Conservation (phyloP, 2,888 invertebrate genomes). For the Oxystoma pomonae region DNA sequence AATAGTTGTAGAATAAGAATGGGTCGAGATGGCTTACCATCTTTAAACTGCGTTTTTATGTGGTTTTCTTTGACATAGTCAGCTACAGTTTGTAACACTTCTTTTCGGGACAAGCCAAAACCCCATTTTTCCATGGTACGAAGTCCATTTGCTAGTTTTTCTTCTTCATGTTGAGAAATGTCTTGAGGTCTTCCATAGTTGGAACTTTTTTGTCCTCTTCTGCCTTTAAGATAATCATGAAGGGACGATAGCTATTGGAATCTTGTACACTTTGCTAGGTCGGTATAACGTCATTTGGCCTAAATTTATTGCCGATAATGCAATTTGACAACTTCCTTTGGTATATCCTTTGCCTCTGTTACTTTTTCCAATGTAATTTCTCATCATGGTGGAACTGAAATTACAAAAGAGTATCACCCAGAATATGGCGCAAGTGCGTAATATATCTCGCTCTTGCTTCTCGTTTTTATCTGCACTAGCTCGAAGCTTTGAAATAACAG, state of each 20-base stretch:
- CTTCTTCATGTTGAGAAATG: neutral
- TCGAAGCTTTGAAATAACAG: neutral
- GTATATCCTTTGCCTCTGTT: too few species aligned
- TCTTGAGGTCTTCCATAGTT: neutral
- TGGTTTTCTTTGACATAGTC: neutral
- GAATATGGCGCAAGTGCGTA: neutral
- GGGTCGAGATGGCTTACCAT: conserved; percentile 1
- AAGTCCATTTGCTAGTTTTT: neutral
- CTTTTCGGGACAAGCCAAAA: conserved; percentile 1
- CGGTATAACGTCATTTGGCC: too few species aligned
- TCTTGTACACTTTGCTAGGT: too few species aligned
- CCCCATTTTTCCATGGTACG: conserved; percentile 1
- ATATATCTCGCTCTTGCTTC: neutral
- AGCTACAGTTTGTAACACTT: neutral
- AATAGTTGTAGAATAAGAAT: too few species aligned
- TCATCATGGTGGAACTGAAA: neutral
- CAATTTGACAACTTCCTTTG: too few species aligned
- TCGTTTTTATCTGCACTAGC: neutral
- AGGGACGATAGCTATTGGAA: too few species aligned
- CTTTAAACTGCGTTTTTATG: neutral
- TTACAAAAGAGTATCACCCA: neutral
- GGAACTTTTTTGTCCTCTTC: too few species aligned
- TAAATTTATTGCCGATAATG: too few species aligned
- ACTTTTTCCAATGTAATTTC: neutral
- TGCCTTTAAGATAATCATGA: too few species aligned